Conservation (phyloP, 2,797 vertebrate genomes). For the Dermochelys coriacea region DNA sequence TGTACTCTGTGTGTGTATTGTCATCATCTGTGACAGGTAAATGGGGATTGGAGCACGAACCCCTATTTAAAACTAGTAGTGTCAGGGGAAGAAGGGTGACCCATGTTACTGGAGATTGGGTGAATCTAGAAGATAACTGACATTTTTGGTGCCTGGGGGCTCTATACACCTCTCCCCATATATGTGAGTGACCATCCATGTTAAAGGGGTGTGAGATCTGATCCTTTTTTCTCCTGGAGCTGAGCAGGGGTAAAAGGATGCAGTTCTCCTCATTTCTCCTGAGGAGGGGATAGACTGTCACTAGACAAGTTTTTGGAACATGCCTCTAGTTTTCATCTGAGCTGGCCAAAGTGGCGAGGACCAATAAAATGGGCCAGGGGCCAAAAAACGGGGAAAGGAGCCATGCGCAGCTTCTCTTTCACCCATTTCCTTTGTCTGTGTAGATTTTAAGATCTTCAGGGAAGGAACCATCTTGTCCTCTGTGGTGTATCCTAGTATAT, state of each 20-base stretch:
- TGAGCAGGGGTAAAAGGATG: neutral
- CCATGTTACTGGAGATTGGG: neutral
- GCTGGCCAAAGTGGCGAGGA: neutral
- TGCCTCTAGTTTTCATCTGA: neutral
- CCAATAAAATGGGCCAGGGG: neutral
- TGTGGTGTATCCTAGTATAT: neutral
- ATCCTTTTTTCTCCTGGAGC: neutral
- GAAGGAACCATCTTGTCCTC: neutral
- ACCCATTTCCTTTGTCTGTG: neutral
- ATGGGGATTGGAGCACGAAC: neutral
- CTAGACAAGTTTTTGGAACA: neutral
- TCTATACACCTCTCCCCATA: neutral
- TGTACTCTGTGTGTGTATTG: neutral
- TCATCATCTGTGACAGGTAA: neutral
- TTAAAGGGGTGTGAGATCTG: neutral
- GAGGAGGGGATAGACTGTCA: neutral
- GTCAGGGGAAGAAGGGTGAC: neutral
- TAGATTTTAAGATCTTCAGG: neutral
- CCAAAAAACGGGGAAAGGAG: neutral
- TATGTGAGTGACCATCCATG: neutral
- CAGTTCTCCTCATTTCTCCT: neutral
- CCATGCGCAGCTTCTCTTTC: neutral
- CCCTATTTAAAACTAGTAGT: neutral
- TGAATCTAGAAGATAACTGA: neutral
- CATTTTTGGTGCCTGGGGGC: no score